Evolutionary conservation across 2,888 invertebrate species (phyloP).

Genomic region (Laspeyria flexula): DNA sequence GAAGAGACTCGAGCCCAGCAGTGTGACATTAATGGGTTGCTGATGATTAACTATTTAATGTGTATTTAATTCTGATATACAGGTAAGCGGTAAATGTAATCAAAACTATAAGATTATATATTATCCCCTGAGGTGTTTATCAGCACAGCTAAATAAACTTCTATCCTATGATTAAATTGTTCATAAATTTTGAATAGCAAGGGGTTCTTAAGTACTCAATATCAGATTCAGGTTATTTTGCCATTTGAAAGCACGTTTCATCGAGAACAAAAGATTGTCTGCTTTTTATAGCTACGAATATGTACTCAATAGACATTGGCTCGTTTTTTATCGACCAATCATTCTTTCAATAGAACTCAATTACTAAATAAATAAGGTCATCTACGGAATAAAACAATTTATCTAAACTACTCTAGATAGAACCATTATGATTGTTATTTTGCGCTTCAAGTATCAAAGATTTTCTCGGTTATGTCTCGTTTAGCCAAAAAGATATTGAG

Average conservation of each 20-base stretch:
- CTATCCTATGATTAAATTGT: neutral
- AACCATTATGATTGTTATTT: conserved; percentile 1
- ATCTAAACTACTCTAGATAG: neutral
- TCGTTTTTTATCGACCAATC: conserved; percentile 9
- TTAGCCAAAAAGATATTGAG: neutral
- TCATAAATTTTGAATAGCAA: neutral
- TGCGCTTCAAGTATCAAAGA: neutral
- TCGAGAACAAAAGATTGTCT: neutral
- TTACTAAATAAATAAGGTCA: conserved; percentile 7
- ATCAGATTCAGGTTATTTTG: neutral
- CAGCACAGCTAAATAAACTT: neutral
- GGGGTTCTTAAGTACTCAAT: neutral
- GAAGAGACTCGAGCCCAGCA: too few species aligned
- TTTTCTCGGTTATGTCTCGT: neutral
- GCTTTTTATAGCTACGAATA: neutral
- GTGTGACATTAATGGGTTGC: too few species aligned
- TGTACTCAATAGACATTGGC: neutral
- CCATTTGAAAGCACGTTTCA: neutral
- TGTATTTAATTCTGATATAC: too few species aligned
- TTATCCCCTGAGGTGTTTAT: neutral
- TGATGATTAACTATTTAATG: too few species aligned
- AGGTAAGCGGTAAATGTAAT: too few species aligned
- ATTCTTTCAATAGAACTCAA: conserved; percentile 11
- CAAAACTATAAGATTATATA: too few species aligned
- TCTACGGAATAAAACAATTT: conserved; percentile 7